phyloP scores from a whole-genome alignment of 2,888 invertebrate species.

The Heterodera filipjevi region DNA sequence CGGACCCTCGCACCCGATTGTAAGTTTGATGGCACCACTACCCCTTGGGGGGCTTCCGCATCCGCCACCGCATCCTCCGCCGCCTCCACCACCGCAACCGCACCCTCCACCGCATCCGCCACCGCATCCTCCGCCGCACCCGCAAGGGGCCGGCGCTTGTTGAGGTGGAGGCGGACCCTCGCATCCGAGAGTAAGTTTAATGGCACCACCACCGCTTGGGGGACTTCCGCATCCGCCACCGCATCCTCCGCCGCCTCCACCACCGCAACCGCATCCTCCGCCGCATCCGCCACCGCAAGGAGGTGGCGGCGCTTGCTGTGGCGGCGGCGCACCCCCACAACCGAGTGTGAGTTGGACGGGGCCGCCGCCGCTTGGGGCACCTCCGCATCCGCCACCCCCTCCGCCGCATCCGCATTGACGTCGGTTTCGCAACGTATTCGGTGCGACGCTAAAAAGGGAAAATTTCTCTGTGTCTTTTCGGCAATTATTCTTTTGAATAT shows the following conservation, averaged over 20 bases:
- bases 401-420: background rate
- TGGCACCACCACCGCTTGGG: too few relatives aligned
- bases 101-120: background rate
- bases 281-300: too few relatives aligned
- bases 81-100: background rate
- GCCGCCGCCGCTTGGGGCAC: background rate
- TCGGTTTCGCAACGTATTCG: background rate
- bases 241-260: too few relatives aligned
- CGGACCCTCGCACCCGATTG: background rate
- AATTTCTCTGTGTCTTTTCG: too few relatives aligned
- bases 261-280: too few relatives aligned
- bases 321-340: background rate
- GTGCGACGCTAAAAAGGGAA: background rate
- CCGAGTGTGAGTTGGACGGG: background rate
- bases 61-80: background rate
- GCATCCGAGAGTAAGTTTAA: too few relatives aligned
- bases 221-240: background rate
- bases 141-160: background rate
- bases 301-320: background rate
- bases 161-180: background rate
- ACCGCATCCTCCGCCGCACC: background rate
- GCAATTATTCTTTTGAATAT: too few relatives aligned
- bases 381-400: background rate
- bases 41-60: background rate
- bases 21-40: background rate